These are phyloP conservation scores for Staurois parvus DNA, from an alignment of 2,797 vertebrate species.

Conservation along the genomic window DNA sequence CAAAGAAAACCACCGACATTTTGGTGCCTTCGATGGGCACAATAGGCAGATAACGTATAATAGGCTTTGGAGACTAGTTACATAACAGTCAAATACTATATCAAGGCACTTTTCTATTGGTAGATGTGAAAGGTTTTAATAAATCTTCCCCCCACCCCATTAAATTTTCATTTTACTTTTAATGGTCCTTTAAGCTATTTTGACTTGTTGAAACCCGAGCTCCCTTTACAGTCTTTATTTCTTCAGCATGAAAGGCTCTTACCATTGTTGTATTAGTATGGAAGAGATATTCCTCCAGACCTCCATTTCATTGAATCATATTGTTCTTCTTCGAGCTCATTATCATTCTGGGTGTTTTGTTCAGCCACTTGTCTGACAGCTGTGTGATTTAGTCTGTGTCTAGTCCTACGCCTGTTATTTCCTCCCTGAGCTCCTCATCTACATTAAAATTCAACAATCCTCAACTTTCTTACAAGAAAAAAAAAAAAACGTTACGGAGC, in stretches of 20 bases:
- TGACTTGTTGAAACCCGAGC: too few relatives aligned
- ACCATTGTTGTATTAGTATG: background rate
- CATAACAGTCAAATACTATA: background rate
- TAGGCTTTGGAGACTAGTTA: background rate
- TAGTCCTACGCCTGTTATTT: conserved; percentile 27
- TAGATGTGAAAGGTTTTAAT: background rate
- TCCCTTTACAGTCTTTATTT: background rate
- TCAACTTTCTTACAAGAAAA: background rate
- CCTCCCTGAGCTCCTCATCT: conserved; percentile 25
- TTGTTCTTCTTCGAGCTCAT: conserved; percentile 12
- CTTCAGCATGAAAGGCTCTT: background rate
- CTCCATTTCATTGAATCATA: background rate
- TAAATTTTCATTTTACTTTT: background rate
- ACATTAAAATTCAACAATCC: conserved; percentile 51
- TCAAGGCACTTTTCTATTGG: background rate
- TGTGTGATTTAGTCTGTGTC: conserved; percentile 41
- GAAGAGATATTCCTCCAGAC: background rate
- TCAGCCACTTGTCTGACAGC: conserved; percentile 41
- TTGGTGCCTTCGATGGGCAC: background rate
- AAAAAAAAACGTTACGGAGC: conserved; percentile 11
- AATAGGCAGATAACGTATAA: background rate
- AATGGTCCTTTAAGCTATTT: too few relatives aligned
- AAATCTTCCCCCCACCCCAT: background rate
- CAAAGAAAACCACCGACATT: too few relatives aligned
- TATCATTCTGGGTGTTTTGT: conserved; percentile 41